These are phyloP conservation scores for Ptychoptera albimana DNA, from an alignment of 2,888 invertebrate genomes.

Conservation along the genomic window DNA sequence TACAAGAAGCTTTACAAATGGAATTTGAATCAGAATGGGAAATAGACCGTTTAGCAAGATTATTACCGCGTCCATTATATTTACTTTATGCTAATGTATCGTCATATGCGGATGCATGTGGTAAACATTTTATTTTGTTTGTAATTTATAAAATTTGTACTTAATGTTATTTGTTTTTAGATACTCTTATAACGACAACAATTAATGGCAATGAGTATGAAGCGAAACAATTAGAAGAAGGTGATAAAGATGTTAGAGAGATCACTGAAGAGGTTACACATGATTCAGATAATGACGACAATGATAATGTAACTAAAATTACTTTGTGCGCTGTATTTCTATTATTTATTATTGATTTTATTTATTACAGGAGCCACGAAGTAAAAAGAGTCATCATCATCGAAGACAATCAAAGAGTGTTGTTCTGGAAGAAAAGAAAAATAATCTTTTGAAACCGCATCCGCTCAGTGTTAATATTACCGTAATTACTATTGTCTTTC, in stretches of 20 bases:
- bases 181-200: slow-evolving; percentile 31
- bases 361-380: slow-evolving; percentile 1
- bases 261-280: slow-evolving; percentile 33
- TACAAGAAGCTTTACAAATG: slow-evolving; percentile 75
- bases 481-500: not conserved
- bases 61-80: slow-evolving; percentile 70
- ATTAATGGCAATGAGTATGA: slow-evolving; percentile 55
- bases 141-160: not conserved
- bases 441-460: slow-evolving; percentile 16
- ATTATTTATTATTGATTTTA: not conserved
- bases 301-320: slow-evolving; percentile 21
- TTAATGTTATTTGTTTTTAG: slow-evolving; percentile 14
- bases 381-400: slow-evolving; percentile 10
- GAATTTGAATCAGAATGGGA: slow-evolving; percentile 63
- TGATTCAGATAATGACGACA: slow-evolving; percentile 53
- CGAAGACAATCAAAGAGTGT: slow-evolving; percentile 8
- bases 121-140: slow-evolving; percentile 15
- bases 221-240: slow-evolving; percentile 40
- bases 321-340: not conserved
- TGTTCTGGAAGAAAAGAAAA: slow-evolving; percentile 10
- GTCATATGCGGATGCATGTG: slow-evolving; percentile 66
- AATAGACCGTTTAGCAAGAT: slow-evolving; percentile 55
- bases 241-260: slow-evolving; percentile 18
- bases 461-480: slow-evolving; percentile 8
- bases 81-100: slow-evolving; percentile 71